phyloP scores from a whole-genome alignment of 35 echinoderm and acorn worm genomes.

The Ophioderma brevispina region DNA sequence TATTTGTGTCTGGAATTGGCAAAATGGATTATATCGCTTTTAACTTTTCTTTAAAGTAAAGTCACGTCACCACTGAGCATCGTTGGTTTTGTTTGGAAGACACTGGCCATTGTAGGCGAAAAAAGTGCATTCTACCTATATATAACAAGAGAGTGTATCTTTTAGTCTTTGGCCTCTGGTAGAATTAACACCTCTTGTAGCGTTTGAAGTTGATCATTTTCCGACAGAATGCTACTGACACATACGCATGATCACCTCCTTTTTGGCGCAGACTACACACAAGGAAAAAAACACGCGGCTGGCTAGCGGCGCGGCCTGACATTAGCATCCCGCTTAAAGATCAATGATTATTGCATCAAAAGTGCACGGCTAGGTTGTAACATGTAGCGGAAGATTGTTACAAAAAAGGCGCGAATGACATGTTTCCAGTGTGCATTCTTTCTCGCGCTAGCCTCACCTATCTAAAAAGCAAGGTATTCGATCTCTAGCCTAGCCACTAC shows the following conservation, averaged over 20 bases:
- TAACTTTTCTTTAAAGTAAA: too few relatives aligned
- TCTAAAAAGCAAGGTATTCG: too few relatives aligned
- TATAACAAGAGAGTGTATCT: not conserved
- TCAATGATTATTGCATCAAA: not conserved
- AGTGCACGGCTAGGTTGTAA: not conserved
- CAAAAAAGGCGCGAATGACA: conserved; percentile 1
- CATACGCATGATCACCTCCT: too few relatives aligned
- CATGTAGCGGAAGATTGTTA: conserved; percentile 8
- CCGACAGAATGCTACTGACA: conserved; percentile 8
- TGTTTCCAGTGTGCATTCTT: too few relatives aligned
- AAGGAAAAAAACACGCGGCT: not conserved
- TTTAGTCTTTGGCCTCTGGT: conserved; percentile 18
- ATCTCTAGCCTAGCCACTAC: too few relatives aligned
- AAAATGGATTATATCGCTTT: too few relatives aligned
- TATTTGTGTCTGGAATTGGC: not conserved
- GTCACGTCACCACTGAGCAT: not conserved
- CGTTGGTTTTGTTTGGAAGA: not conserved
- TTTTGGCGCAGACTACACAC: too few relatives aligned
- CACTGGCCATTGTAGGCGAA: not conserved
- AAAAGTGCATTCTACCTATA: conserved; percentile 40
- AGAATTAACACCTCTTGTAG: conserved; percentile 44
- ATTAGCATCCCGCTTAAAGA: not conserved
- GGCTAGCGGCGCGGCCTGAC: not conserved
- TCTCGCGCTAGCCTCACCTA: too few relatives aligned
- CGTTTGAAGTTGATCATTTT: conserved; percentile 42